Conservation (phyloP, 2,113 vertebrate genomes). For the Ptilonorhynchus violaceus region DNA sequence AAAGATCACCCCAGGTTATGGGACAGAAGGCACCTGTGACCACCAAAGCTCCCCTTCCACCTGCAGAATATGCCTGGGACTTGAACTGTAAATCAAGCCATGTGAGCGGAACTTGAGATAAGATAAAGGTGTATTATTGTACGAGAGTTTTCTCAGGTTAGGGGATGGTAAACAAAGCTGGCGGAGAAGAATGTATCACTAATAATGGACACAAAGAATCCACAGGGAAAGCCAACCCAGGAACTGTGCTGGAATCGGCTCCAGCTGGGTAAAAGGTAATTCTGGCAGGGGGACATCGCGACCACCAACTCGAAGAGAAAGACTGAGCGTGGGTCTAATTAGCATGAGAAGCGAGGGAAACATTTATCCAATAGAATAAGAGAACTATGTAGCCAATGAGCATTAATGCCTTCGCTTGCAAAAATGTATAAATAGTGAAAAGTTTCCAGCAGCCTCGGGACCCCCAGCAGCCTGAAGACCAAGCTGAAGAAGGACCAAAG, state of each 20-base stretch:
- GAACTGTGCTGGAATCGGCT: background rate
- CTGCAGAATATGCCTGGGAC: background rate
- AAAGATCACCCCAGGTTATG: background rate
- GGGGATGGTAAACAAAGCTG: background rate
- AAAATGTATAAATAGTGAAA: background rate
- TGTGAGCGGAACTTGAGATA: background rate
- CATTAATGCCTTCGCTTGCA: background rate
- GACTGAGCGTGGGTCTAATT: background rate
- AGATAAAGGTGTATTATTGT: background rate
- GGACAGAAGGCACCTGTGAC: background rate
- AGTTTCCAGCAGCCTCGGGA: background rate
- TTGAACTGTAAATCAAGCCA: background rate
- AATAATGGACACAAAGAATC: background rate
- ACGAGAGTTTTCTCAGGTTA: background rate
- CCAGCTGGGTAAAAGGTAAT: background rate
- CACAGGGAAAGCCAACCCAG: background rate
- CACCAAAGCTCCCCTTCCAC: accelerated
- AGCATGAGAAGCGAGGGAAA: background rate
- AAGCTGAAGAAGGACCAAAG: background rate
- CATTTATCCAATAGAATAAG: background rate
- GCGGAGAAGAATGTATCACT: background rate
- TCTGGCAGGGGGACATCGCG: background rate
- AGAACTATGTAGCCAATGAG: background rate
- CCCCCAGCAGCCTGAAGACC: background rate
- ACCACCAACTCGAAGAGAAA: background rate